Evolutionary conservation across 2,113 vertebrate genomes (phyloP).

Genomic region (Centropus bengalensis): DNA sequence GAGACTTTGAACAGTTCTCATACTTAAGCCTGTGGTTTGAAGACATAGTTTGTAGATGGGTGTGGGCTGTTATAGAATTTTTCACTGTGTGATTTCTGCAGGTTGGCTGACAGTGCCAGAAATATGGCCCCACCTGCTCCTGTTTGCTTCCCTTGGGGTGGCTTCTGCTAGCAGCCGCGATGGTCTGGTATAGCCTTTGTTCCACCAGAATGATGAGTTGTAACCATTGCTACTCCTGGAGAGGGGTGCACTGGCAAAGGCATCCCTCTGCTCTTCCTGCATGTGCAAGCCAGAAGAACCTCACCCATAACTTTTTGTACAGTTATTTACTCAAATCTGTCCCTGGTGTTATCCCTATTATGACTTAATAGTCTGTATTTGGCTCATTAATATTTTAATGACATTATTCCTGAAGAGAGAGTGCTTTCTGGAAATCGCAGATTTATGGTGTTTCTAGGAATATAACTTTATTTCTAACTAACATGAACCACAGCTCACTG

Average conservation of each 20-base stretch:
- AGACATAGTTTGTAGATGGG: background rate
- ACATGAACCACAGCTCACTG: constrained; percentile 1
- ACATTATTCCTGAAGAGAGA: constrained; percentile 27
- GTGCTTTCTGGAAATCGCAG: constrained; percentile 17
- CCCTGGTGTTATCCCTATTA: background rate
- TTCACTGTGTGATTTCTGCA: background rate
- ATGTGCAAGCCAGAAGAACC: background rate
- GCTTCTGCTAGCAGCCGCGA: background rate
- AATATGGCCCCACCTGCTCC: background rate
- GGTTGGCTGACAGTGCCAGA: background rate
- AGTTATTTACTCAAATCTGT: constrained; percentile 6
- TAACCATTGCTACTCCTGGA: background rate
- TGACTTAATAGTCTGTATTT: constrained; percentile 27
- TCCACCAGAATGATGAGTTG: background rate
- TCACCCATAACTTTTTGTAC: background rate
- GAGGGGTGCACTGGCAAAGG: background rate
- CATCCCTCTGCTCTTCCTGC: background rate
- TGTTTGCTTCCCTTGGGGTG: background rate
- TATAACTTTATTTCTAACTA: constrained; percentile 53
- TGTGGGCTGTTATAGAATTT: background rate
- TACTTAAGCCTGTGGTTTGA: background rate
- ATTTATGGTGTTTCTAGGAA: constrained; percentile 60
- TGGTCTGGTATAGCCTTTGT: background rate
- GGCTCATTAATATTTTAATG: constrained; percentile 40
- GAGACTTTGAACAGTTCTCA: background rate